Base-by-base conservation (phyloP, 2,113 vertebrate genomes). In the Apaloderma vittatum region DNA sequence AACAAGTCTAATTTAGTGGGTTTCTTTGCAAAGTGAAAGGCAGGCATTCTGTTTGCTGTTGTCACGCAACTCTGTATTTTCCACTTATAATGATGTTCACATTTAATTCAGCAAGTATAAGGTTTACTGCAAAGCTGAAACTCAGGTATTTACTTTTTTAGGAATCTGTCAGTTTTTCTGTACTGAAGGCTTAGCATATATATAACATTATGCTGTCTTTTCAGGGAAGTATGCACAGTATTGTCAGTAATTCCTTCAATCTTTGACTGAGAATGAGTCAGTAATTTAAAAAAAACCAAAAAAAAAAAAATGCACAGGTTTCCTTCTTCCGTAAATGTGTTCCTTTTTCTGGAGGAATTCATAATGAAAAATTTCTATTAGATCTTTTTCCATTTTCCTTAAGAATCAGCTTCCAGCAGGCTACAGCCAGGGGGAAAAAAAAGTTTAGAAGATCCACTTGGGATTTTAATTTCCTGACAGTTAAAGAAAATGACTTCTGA, bases 1-100 rank as follows among this genome's bases (percentile, higher is more conserved):
- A 92, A 94, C 88, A 80, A 88, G 80, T 46, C 73, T 94, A 36
- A 88, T 93, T 86, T 84, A 57, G 65, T 43, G 59, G 36, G 26
- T 75, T 95, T 77, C 57, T 90, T 77, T 13, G 3, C 11, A 67
- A 63, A 55, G 57, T 49, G 75, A 63, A 62, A 77, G 23, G 14
- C 62, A 83, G 9, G 20, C 63, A 57, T 95, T 83, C 23, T 26
- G 1, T 86, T 88, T 84, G 32, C 61, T 92, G 63, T 92, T 70
- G 6, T 79, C 22, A 19, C 26, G 43, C 46, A 73, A n/a, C 51
- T 61, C 26, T 68, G 1, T 81, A 91, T 93, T 71, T 88, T 43
- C 58, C 7, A 8, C 29, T 76, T 90, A 57, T 12, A 73, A 43
- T 66, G 74, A 86, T 5, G 2, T 90, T 63, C n/a, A 72, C 57